Evolutionary conservation across 2,797 vertebrate genomes (phyloP).

Genomic region (Mareca strepera): DNA sequence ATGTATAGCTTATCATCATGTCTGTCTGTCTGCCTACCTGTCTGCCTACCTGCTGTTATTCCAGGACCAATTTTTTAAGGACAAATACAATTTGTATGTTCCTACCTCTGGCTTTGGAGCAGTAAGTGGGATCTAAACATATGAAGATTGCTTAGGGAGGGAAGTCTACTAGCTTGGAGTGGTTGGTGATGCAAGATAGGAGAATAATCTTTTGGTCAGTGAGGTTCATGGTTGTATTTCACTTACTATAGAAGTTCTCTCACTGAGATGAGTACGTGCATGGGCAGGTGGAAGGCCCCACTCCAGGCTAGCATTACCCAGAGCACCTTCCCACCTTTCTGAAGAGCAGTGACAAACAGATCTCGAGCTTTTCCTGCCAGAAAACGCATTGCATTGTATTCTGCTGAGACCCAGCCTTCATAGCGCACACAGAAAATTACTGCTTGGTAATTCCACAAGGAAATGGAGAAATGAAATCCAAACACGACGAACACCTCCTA

Average conservation of each 20-base stretch:
- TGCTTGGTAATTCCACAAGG: not conserved
- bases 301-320: not conserved
- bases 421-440: not conserved
- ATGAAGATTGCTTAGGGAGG: not conserved
- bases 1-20: slow-evolving; percentile 62
- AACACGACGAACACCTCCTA: not conserved
- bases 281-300: not conserved
- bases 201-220: not conserved
- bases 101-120: not conserved
- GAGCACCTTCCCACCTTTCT: not conserved
- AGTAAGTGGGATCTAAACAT: not conserved
- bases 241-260: not conserved
- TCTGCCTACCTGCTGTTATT: slow-evolving; percentile 47
- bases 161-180: not conserved
- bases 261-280: not conserved
- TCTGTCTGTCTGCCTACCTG: slow-evolving; percentile 52
- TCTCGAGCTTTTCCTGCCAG: not conserved
- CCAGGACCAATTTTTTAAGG: not conserved
- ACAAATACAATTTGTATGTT: not conserved
- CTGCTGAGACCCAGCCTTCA: not conserved
- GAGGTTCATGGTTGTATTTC: not conserved
- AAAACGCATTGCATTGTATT: not conserved
- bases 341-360: not conserved
- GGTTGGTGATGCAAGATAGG: accelerated
- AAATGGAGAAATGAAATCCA: not conserved